A percentile compares a stretch with the other conserved stretches of the same genome.
Evolutionary conservation across 2,113 vertebrate species (phyloP).

Genomic region (Crotalus viridis): DNA sequence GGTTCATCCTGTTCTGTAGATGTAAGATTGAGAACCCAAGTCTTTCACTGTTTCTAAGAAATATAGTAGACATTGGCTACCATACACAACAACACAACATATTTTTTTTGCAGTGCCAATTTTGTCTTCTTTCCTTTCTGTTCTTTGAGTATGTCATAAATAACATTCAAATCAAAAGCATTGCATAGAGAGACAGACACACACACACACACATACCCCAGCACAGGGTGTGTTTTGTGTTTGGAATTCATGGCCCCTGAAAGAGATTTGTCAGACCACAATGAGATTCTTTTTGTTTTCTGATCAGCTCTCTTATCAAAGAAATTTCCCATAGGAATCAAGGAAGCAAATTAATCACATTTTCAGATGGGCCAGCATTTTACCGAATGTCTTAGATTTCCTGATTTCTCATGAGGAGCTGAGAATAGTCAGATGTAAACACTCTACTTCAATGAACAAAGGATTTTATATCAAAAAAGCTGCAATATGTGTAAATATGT

Average conservation of each 20-base stretch:
- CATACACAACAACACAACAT: background rate
- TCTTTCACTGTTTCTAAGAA: background rate
- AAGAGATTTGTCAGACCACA: constrained; percentile 48
- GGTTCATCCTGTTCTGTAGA: background rate
- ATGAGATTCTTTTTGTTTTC: constrained; percentile 47
- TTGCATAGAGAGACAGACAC: background rate
- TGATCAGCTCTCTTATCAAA: constrained; percentile 37
- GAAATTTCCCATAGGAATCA: constrained; percentile 68
- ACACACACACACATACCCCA: no score
- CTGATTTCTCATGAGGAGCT: constrained; percentile 10
- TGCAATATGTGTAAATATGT: background rate
- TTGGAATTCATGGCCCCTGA: constrained; percentile 36
- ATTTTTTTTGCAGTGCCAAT: constrained; percentile 10
- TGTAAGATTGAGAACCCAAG: background rate
- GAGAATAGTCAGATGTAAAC: background rate
- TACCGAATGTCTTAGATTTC: constrained; percentile 27
- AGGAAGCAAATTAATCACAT: constrained; percentile 53
- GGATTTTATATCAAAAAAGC: background rate
- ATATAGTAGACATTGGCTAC: background rate
- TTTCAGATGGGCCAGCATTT: constrained; percentile 30
- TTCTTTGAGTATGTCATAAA: constrained; percentile 25
- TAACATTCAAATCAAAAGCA: constrained; percentile 1
- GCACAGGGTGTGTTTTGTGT: constrained; percentile 21
- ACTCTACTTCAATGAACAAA: constrained; percentile 1
- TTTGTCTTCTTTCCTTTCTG: background rate